Percentiles rank a stretch among this genome's conserved stretches.
These are phyloP conservation scores for Heteromurus nitidus DNA, from an alignment of 2,888 invertebrate genomes.

Conservation along the genomic window DNA sequence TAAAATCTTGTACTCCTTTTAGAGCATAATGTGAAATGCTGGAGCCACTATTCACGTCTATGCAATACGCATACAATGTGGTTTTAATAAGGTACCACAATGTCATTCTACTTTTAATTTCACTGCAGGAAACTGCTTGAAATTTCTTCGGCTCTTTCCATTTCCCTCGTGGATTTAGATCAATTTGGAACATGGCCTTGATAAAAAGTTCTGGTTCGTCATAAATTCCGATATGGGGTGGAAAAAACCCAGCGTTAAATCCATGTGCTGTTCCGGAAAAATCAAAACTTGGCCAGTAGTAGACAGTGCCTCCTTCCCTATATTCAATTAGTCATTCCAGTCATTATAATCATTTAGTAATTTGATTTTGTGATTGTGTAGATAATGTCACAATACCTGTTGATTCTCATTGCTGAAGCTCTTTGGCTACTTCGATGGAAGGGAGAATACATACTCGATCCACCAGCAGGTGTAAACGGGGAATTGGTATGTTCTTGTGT, in stretches of 20 bases:
- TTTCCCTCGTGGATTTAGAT: constrained; percentile 61
- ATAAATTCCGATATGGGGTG: constrained; percentile 72
- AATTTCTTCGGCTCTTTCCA: constrained; percentile 71
- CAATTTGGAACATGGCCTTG: constrained; percentile 66
- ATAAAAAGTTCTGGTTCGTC: constrained; percentile 72
- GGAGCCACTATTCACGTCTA: constrained; percentile 66
- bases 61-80: constrained; percentile 65
- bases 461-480: constrained; percentile 66
- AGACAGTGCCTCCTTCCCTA: constrained; percentile 71
- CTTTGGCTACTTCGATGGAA: constrained; percentile 45
- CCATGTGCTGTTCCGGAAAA: constrained; percentile 66
- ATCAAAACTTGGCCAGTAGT: constrained; percentile 72
- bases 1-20: constrained; percentile 68
- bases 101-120: constrained; percentile 39
- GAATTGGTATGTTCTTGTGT: constrained; percentile 59
- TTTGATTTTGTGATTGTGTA: background rate
- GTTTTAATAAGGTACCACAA: constrained; percentile 68
- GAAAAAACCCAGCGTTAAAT: constrained; percentile 71
- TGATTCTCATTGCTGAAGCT: constrained; percentile 62
- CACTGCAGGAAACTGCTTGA: constrained; percentile 40
- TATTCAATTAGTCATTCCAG: background rate
- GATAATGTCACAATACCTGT: constrained; percentile 54
- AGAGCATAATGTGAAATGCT: constrained; percentile 65
- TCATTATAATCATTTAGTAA: constrained; percentile 22
- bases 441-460: constrained; percentile 62